Base-by-base conservation (phyloP, 2,797 vertebrate genomes). In the Paedocypris micromegethes region DNA sequence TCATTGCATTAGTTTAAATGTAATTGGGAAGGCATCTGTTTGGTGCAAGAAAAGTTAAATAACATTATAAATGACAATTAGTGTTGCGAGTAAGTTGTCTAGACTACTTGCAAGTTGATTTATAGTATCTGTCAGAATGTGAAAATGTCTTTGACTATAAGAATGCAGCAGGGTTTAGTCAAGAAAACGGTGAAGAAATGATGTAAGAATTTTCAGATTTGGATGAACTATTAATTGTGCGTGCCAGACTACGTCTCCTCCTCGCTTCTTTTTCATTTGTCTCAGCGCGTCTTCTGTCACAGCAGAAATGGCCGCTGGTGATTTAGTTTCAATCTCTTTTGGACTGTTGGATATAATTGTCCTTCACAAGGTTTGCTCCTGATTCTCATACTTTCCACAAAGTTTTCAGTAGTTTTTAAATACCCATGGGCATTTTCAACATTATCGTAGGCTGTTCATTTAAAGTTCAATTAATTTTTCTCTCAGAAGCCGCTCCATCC, bases 271-370 rank as follows among this genome's bases (percentile, higher is more conserved):
- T 6, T 38, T 52, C 51, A 47, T 52, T 73, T 67, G 49, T 64
- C 50, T 70, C 37, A 51, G 53, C 53, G 47, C 58, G 61, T 3
- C 60, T 52, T 47, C 60, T 72, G 58, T 76, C 50, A 54, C 57
- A 61, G 42, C 64, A 72, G 46, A 71, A 75, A 70, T 64, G 42
- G 64, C 68, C 73, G 50, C 44, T 54, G 70, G 62, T 64, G 41
- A 66, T 56, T 57, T 23, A 23, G 23, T 66, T 73, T 7, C 63
- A 40, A 64, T 48, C n/a, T 48, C 70, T 67, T 48, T 65, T 50
- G 7, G 62, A 50, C 70, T 54, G 8, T 54, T 40, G 58, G 57
- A 66, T 67, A 63, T 52, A 50, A 52, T 70, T 37, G 7, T 55
- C 69, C 73, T 64, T 72, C 43, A 72, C 38, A 58, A 44, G 51